These are phyloP conservation scores for Solenodon paradoxus DNA, from an alignment of 2,113 vertebrate genomes.

Conservation along the genomic window DNA sequence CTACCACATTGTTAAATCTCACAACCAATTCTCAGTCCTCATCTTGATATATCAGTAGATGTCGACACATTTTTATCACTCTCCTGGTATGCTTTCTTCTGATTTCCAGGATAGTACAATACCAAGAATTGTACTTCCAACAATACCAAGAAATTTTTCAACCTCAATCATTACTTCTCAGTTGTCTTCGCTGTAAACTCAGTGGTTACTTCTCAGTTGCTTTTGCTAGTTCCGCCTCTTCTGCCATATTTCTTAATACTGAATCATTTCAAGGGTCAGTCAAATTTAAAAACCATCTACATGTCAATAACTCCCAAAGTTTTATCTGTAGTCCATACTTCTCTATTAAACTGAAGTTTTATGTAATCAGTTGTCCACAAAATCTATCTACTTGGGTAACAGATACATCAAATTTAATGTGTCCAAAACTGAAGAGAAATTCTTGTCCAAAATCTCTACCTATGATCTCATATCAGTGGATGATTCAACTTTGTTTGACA, in stretches of 20 bases:
- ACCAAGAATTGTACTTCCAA: too few species aligned
- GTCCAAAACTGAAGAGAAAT: background rate
- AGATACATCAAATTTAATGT: background rate
- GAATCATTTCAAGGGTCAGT: background rate
- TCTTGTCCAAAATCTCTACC: background rate
- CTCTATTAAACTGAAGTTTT: background rate
- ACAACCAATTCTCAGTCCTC: background rate
- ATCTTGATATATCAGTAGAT: background rate
- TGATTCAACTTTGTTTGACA: background rate
- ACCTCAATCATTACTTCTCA: background rate
- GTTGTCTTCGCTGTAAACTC: background rate
- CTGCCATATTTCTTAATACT: background rate
- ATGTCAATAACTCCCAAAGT: background rate
- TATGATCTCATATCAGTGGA: background rate
- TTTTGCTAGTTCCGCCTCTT: slow-evolving; percentile 6
- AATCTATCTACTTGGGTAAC: background rate
- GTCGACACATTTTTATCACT: background rate
- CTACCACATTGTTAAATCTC: background rate
- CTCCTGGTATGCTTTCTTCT: background rate
- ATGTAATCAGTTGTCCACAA: background rate
- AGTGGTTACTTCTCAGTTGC: background rate
- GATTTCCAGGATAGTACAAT: background rate
- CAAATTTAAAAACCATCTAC: background rate
- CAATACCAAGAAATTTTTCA: background rate
- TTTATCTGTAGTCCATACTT: background rate